Evolutionary conservation across 2,797 vertebrate species (phyloP), one percentile per base, ranked within the genome.

Genomic region (Calcarius lapponicus): DNA sequence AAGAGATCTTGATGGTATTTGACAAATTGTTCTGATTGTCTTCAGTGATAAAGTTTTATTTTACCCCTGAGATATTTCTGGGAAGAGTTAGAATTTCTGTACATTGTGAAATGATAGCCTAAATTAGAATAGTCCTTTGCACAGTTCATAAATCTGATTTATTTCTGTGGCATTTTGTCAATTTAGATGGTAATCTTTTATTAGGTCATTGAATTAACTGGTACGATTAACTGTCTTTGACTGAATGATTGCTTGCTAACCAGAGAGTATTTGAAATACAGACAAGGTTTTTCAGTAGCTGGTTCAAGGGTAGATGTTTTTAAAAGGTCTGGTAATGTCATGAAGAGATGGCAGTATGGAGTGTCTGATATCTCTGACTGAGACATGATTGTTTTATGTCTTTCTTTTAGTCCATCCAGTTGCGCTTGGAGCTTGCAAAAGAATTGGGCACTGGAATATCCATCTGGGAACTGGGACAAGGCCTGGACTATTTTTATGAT

Each of bases 401-500:
- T 88, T 85, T 94, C 56, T 88, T 54, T 47, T 83, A 99, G 99
- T 99, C 99, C 48, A 84, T 99, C 86, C 98, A 99, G 96, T 73
- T 98, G 83, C 98, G 99, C 83, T 96, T 99, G 92, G 98, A 98
- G 58, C 98, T 99, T 90, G 99, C 99, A 18, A 94, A 97, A 86
- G 99, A 99, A 97, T 93, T 99, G 97, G 99, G 99, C 25, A 99
- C 99, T 51, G 99, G 99, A 86, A 93, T 99, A 95, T 99, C 99
- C 94, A 98, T 99, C 97, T 99, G 99, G 99, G 99, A 99, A 97
- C 95, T 99, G 89, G 99, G 99, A 97, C 99, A 99, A 98, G 99
- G 99, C 96, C 98, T 99, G 98, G 99, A 99, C 97, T 99, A 99
- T 98, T 99, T 99, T 98, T 99, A 99, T 82, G 99, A 99, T 95